Percentiles rank a stretch among this genome's conserved stretches.
Conservation (phyloP, 2,113 vertebrate species). For the Herpailurus yagouaroundi region DNA sequence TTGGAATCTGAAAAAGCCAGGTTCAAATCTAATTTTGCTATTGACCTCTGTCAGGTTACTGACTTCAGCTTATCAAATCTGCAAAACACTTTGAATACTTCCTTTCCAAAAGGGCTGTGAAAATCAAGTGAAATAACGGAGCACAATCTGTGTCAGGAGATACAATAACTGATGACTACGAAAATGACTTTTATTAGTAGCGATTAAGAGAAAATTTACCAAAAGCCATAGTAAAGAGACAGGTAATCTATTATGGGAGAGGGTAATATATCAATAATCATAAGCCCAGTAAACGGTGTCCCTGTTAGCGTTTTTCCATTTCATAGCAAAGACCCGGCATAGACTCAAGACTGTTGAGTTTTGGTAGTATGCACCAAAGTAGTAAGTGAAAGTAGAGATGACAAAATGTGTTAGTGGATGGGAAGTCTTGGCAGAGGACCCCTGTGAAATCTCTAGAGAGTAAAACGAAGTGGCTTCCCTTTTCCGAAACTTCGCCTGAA, state of each 20-base stretch:
- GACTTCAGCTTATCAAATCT: neutral
- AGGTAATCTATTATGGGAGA: neutral
- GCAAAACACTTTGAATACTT: neutral
- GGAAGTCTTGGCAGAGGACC: neutral
- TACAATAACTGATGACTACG: neutral
- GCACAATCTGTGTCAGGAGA: neutral
- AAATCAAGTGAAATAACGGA: neutral
- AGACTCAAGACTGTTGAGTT: neutral
- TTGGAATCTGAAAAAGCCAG: neutral
- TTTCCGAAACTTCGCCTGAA: neutral
- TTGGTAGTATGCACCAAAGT: neutral
- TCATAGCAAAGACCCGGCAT: neutral
- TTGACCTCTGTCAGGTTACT: neutral
- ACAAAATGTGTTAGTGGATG: neutral
- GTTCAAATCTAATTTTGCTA: neutral
- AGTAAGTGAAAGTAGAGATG: neutral
- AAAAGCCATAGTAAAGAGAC: neutral
- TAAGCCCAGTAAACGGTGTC: rapidly evolving
- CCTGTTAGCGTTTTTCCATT: neutral
- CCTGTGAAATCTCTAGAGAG: neutral
- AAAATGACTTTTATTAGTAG: neutral
- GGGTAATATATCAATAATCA: neutral
- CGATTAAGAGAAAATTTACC: neutral
- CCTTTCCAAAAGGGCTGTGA: neutral
- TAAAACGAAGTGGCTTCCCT: neutral